Evolutionary conservation across 2,888 invertebrate species (phyloP).

Genomic region (Pterostichus madidus): DNA sequence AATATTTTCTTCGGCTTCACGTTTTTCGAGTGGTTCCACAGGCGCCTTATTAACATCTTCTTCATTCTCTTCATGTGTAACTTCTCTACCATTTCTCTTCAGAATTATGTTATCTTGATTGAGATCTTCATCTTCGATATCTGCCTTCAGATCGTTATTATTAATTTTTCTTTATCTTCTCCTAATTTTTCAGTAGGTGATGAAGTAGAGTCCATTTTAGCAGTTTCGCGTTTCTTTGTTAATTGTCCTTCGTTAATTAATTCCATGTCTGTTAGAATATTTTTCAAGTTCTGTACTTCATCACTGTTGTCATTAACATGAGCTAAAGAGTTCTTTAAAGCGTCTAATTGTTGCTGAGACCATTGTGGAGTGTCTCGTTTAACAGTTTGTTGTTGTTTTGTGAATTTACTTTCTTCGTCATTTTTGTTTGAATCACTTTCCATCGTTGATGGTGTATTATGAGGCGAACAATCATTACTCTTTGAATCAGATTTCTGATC

Average conservation of each 20-base stretch:
- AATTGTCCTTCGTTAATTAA: conserved; percentile 68
- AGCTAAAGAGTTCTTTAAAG: conserved; percentile 44
- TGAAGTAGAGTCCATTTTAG: neutral
- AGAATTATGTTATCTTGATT: conserved; percentile 30
- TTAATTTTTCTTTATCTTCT: conserved; percentile 20
- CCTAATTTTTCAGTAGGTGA: conserved; percentile 46
- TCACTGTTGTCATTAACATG: conserved; percentile 68
- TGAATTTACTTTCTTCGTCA: conserved; percentile 3
- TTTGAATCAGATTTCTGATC: conserved; percentile 41
- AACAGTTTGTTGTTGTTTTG: neutral
- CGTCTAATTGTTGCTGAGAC: conserved; percentile 48
- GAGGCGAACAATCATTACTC: conserved; percentile 51
- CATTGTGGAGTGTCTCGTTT: conserved; percentile 46
- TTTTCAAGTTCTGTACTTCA: conserved; percentile 70
- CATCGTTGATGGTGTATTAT: conserved; percentile 17
- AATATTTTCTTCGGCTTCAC: conserved; percentile 68
- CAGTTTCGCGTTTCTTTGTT: conserved; percentile 50
- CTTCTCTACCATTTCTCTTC: conserved; percentile 54
- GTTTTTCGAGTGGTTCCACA: conserved; percentile 70
- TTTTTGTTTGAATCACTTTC: conserved; percentile 53
- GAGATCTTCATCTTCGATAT: conserved; percentile 32
- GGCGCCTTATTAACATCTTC: conserved; percentile 67
- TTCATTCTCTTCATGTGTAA: conserved; percentile 36
- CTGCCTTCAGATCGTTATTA: conserved; percentile 42
- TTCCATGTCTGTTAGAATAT: conserved; percentile 70